Evolutionary conservation across 2,888 invertebrate species (phyloP).

Genomic region (Automeris io): DNA sequence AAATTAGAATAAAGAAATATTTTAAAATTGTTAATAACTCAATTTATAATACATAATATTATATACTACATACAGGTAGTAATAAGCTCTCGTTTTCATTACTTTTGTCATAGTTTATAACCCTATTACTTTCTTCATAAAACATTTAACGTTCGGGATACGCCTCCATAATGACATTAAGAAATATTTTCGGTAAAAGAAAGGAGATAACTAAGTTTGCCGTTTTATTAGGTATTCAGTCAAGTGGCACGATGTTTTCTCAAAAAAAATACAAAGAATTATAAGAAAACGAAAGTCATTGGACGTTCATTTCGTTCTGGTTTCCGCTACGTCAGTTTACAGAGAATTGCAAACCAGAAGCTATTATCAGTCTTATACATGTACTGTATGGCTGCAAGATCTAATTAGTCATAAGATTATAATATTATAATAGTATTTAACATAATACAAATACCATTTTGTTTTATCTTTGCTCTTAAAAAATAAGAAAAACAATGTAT

Average conservation of each 20-base stretch:
- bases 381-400: no score
- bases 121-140: conserved; percentile 6
- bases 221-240: conserved; percentile 39
- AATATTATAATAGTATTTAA: no score
- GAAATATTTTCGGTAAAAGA: conserved; percentile 2
- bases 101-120: background rate
- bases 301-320: conserved; percentile 60
- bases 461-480: no score
- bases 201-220: conserved; percentile 34
- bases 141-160: conserved; percentile 10
- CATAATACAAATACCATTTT: no score
- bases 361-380: conserved; percentile 36
- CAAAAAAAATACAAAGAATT: conserved; percentile 53
- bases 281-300: conserved; percentile 65
- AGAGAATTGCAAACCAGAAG: conserved; percentile 41
- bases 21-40: no score
- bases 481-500: no score
- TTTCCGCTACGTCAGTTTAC: conserved; percentile 61
- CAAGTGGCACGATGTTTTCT: conserved; percentile 39
- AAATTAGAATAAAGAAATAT: no score
- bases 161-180: background rate
- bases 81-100: background rate
- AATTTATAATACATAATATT: no score
- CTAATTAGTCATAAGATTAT: no score
- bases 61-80: background rate